Conservation (phyloP, 2,797 vertebrate species). For the Clarias fuscus region DNA sequence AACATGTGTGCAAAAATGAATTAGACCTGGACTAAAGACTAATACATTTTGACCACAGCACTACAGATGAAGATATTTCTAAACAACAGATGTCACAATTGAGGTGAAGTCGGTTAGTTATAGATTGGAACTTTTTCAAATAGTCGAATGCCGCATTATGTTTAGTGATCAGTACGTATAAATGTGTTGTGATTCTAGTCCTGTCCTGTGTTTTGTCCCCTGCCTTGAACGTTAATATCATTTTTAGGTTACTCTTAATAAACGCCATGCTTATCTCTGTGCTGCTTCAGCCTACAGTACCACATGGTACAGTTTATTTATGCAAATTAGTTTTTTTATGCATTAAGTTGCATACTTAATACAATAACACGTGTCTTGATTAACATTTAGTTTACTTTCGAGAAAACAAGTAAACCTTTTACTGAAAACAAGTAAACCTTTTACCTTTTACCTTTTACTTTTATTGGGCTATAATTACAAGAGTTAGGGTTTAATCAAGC, state of each 20-base stretch:
- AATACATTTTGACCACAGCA: not conserved
- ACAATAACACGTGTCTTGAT: not conserved
- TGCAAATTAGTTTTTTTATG: too few relatives aligned
- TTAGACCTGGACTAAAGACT: not conserved
- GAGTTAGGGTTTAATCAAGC: not conserved
- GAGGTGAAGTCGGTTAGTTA: not conserved
- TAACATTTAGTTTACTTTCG: not conserved
- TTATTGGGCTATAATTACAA: not conserved
- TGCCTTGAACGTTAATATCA: not conserved
- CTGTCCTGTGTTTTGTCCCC: not conserved
- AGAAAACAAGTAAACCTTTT: not conserved
- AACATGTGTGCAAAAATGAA: not conserved
- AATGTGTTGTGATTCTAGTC: not conserved
- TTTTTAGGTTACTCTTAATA: not conserved
- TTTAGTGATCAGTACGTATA: not conserved
- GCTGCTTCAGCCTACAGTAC: not conserved
- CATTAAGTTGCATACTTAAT: not conserved
- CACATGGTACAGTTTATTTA: not conserved
- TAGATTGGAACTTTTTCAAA: not conserved
- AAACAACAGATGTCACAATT: not conserved
- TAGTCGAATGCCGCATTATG: not conserved
- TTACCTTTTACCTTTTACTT: too few relatives aligned
- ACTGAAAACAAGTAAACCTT: too few relatives aligned
- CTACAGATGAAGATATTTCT: not conserved
- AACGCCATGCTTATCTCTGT: not conserved